phyloP scores from a whole-genome alignment of 2,113 vertebrate genomes.

The Carassius gibelio region DNA sequence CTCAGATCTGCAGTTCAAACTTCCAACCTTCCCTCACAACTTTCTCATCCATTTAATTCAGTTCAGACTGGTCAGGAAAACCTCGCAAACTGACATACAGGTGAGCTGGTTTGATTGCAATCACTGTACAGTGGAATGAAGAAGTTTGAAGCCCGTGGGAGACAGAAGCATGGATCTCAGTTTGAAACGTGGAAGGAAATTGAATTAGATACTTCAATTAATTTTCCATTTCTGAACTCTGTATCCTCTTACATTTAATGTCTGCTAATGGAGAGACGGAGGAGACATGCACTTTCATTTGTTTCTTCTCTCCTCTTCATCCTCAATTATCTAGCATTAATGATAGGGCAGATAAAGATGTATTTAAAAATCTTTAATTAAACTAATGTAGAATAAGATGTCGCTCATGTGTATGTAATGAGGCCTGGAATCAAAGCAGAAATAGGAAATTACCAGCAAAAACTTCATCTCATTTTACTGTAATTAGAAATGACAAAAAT shows the following conservation, averaged over 20 bases:
- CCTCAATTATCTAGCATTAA: constrained; percentile 4
- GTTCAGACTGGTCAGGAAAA: background rate
- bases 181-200: constrained; percentile 45
- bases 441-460: constrained; percentile 1
- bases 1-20: background rate
- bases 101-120: constrained; percentile 10
- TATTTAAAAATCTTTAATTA: constrained; percentile 39
- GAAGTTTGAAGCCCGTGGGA: constrained; percentile 18
- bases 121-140: background rate
- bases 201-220: constrained; percentile 54
- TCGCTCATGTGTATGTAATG: constrained; percentile 69
- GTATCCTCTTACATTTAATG: background rate
- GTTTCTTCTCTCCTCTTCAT: constrained; percentile 3
- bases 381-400: constrained; percentile 51
- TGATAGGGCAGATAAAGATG: constrained; percentile 25
- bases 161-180: background rate
- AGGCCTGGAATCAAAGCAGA: constrained; percentile 59
- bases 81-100: background rate
- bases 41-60: background rate
- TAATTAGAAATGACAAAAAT: constrained; percentile 34
- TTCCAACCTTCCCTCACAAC: background rate
- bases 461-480: constrained; percentile 7
- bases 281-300: background rate
- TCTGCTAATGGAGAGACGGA: constrained; percentile 23
- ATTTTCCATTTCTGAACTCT: constrained; percentile 17